Percentiles rank a stretch among this genome's conserved stretches.
Conservation (phyloP, 2,113 vertebrate genomes). For the Xerus inauris region DNA sequence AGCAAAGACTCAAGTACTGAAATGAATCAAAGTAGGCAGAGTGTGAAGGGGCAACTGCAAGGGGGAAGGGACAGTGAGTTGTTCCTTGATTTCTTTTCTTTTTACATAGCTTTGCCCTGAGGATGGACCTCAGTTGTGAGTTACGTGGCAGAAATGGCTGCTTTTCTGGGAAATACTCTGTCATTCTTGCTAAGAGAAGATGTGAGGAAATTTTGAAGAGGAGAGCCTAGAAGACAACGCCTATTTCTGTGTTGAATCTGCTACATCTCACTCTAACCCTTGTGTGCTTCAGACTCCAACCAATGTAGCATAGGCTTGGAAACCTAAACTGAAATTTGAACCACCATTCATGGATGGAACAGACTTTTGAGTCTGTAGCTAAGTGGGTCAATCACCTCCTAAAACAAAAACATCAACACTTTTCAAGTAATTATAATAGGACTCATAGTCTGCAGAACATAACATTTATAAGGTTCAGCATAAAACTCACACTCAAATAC, state of each 20-base stretch:
- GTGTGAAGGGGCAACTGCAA: neutral
- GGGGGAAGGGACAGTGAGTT: neutral
- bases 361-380: neutral
- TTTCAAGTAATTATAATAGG: neutral
- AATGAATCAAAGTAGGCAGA: neutral
- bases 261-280: neutral
- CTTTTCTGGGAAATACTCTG: neutral
- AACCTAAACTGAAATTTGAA: neutral
- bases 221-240: neutral
- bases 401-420: neutral
- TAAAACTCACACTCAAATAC: neutral
- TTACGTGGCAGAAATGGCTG: neutral
- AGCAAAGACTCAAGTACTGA: neutral
- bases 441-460: neutral
- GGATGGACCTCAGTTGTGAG: neutral
- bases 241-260: neutral
- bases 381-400: neutral
- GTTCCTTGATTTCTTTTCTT: neutral
- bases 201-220: neutral
- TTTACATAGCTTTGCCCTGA: neutral
- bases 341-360: neutral
- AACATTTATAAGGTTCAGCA: neutral
- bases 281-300: neutral
- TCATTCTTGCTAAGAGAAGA: neutral
- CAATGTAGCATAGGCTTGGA: neutral